Percentiles rank a stretch among this genome's conserved stretches.
Evolutionary conservation across 2,888 invertebrate species (phyloP).

Genomic region (Orthosia cruda): DNA sequence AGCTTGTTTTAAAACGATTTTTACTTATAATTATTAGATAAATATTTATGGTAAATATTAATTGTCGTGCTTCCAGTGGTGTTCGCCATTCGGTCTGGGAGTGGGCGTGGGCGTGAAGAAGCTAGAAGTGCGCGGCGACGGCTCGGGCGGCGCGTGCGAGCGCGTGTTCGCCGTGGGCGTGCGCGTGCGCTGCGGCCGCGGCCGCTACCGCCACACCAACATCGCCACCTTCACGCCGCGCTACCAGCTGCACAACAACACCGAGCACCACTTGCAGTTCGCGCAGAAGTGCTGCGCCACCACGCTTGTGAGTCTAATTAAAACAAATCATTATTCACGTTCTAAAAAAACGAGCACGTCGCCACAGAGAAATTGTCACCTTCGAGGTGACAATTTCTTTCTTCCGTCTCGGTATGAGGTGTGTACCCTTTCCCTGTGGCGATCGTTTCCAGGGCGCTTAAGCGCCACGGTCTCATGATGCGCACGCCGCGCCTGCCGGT

Average conservation of each 20-base stretch:
- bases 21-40: too few species aligned
- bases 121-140: slow-evolving; percentile 85
- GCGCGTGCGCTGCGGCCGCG: slow-evolving; percentile 96
- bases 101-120: slow-evolving; percentile 94
- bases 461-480: too few species aligned
- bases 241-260: slow-evolving; percentile 98
- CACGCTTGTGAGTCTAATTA: slow-evolving; percentile 91
- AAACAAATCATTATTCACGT: background rate
- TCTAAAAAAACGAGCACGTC: too few species aligned
- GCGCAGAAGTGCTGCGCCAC: slow-evolving; percentile 97
- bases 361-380: too few species aligned
- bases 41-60: background rate
- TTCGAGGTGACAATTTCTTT: too few species aligned
- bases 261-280: slow-evolving; percentile 95
- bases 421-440: too few species aligned
- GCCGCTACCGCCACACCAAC: slow-evolving; percentile 97
- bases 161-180: slow-evolving; percentile 97
- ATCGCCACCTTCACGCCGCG: slow-evolving; percentile 98
- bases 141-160: slow-evolving; percentile 84
- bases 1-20: too few species aligned
- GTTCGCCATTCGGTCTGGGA: slow-evolving; percentile 96
- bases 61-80: slow-evolving; percentile 93
- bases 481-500: too few species aligned
- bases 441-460: too few species aligned
- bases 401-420: too few species aligned